phyloP scores from a whole-genome alignment of 2,113 vertebrate genomes.

The Malurus alboscapulatus region DNA sequence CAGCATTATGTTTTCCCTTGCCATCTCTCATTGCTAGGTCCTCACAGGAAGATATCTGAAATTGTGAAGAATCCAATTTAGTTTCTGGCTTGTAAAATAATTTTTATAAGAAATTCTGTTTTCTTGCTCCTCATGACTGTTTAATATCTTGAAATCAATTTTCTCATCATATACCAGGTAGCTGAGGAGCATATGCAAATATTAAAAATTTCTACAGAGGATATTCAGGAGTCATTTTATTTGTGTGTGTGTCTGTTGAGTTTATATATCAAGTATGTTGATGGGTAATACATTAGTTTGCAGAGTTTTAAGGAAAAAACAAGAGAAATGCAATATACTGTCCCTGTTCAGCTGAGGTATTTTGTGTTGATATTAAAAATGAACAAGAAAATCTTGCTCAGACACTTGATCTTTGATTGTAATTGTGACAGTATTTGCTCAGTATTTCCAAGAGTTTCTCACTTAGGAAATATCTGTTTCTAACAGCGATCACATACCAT shows the following conservation, averaged over 20 bases:
- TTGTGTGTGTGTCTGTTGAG: not conserved
- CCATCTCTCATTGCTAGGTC: not conserved
- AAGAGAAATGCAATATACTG: not conserved
- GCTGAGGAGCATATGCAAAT: not conserved
- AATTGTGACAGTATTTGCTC: not conserved
- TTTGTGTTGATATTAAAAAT: not conserved
- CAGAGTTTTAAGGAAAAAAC: not conserved
- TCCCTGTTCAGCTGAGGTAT: not conserved
- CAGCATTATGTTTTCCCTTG: not conserved
- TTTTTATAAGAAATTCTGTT: not conserved
- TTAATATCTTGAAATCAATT: not conserved
- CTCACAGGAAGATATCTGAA: not conserved
- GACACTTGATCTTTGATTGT: not conserved
- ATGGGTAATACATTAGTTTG: not conserved
- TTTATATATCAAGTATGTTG: not conserved
- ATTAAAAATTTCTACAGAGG: not conserved
- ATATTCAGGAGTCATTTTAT: not conserved
- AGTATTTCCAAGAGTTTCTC: not conserved
- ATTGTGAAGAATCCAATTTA: fast-evolving
- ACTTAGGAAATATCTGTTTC: not conserved
- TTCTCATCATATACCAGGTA: not conserved
- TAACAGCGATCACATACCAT: not conserved
- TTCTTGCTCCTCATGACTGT: not conserved
- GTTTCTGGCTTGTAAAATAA: not conserved
- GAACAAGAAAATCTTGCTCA: not conserved